Conservation (phyloP, 2,888 invertebrate genomes). For the Escarpia spicata region DNA sequence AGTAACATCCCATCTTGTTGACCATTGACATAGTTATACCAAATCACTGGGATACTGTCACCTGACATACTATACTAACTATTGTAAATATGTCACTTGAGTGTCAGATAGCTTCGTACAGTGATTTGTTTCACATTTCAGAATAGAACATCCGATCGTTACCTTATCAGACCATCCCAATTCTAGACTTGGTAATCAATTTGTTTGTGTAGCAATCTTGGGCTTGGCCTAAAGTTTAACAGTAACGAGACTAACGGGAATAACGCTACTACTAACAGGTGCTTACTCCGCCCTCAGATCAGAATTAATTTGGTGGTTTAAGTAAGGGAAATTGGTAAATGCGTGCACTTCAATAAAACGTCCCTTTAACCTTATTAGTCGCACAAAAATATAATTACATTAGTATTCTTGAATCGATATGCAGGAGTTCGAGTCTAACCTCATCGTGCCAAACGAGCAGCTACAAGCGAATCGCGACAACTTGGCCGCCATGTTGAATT, state of each 20-base stretch:
- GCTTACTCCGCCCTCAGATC: slow-evolving; percentile 6
- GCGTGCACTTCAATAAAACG: not conserved
- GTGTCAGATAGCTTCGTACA: not conserved
- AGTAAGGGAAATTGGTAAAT: not conserved
- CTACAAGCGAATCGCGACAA: not conserved
- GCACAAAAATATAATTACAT: not conserved
- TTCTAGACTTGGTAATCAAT: not conserved
- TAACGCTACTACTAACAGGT: not conserved
- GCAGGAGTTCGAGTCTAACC: not conserved
- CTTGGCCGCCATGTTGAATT: slow-evolving; percentile 30
- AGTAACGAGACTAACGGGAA: not conserved
- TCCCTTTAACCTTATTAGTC: not conserved
- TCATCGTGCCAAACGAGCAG: not conserved
- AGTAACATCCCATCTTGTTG: too few species aligned
- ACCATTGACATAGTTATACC: too few species aligned
- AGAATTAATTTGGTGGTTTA: not conserved
- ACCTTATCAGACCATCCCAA: not conserved
- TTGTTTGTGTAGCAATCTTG: not conserved
- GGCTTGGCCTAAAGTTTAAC: not conserved
- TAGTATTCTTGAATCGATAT: not conserved
- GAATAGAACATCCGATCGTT: not conserved
- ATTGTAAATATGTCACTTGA: not conserved
- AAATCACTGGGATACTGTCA: too few species aligned
- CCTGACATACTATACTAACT: not conserved
- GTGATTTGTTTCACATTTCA: not conserved